phyloP scores from a whole-genome alignment of 2,888 invertebrate species.

The Athripsodes cinereus region DNA sequence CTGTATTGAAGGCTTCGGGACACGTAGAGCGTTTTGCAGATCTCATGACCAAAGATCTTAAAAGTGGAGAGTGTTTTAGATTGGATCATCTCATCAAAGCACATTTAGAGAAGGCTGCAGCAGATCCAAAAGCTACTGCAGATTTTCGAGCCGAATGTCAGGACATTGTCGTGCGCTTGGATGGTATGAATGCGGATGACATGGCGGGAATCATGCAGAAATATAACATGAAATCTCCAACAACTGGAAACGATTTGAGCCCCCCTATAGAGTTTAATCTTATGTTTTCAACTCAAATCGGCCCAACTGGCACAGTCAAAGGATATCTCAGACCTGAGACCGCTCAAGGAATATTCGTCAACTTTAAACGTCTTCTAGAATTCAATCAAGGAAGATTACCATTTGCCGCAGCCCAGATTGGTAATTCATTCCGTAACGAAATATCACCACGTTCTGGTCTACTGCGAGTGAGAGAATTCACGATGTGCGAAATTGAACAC shows the following conservation, averaged over 20 bases:
- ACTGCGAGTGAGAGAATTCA: constrained; percentile 94
- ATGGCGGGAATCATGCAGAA: constrained; percentile 80
- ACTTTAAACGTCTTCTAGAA: constrained; percentile 94
- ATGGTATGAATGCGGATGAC: constrained; percentile 87
- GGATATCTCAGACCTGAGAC: constrained; percentile 97
- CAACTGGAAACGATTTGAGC: constrained; percentile 89
- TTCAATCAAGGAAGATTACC: constrained; percentile 95
- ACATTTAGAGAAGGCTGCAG: constrained; percentile 76
- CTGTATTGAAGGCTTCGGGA: constrained; percentile 96
- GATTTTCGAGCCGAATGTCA: constrained; percentile 68
- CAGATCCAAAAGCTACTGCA: constrained; percentile 74
- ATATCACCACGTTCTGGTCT: constrained; percentile 97
- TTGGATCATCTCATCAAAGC: constrained; percentile 97
- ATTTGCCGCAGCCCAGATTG: constrained; percentile 98
- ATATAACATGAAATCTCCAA: constrained; percentile 90
- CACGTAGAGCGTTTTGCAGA: constrained; percentile 99
- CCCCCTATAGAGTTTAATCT: constrained; percentile 98
- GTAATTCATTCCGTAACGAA: constrained; percentile 97
- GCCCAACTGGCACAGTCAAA: constrained; percentile 91
- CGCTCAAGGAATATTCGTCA: constrained; percentile 99
- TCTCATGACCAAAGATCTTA: constrained; percentile 96
- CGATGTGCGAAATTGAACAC: constrained; percentile 99
- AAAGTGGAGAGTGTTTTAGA: constrained; percentile 95
- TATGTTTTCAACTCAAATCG: constrained; percentile 98
- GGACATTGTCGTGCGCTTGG: constrained; percentile 76